These are phyloP conservation scores for Syndactyla subalaris DNA, from an alignment of 2,797 vertebrate species.

Conservation along the genomic window DNA sequence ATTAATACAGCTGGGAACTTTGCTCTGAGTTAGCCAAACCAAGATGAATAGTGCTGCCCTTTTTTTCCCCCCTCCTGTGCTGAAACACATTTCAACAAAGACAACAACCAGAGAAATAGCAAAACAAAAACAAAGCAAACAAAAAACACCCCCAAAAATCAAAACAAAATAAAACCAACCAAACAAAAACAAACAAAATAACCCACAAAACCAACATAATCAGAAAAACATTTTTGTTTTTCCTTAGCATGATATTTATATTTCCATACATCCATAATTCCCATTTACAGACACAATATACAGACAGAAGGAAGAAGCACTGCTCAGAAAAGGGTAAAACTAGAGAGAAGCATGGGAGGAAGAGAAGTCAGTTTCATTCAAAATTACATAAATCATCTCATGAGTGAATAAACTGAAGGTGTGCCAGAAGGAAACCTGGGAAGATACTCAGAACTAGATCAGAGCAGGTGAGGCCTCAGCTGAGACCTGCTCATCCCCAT, in stretches of 20 bases:
- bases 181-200: neutral
- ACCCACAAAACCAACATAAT: neutral
- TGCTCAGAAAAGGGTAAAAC: neutral
- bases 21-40: neutral
- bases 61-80: neutral
- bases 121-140: no score
- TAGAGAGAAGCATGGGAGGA: neutral
- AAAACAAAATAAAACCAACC: neutral
- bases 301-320: neutral
- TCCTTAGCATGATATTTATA: neutral
- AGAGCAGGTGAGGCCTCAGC: neutral
- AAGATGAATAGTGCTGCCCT: neutral
- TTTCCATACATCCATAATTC: neutral
- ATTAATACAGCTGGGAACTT: neutral
- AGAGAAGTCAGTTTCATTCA: neutral
- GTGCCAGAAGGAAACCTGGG: neutral
- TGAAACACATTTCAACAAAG: neutral
- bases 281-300: neutral
- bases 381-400: neutral
- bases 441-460: neutral
- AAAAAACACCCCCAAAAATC: neutral
- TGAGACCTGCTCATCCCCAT: neutral
- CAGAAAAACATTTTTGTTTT: neutral
- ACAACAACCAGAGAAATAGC: neutral
- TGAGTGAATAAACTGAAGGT: neutral